These are phyloP conservation scores for Caretta caretta DNA, from an alignment of 2,113 vertebrate genomes.

Conservation along the genomic window DNA sequence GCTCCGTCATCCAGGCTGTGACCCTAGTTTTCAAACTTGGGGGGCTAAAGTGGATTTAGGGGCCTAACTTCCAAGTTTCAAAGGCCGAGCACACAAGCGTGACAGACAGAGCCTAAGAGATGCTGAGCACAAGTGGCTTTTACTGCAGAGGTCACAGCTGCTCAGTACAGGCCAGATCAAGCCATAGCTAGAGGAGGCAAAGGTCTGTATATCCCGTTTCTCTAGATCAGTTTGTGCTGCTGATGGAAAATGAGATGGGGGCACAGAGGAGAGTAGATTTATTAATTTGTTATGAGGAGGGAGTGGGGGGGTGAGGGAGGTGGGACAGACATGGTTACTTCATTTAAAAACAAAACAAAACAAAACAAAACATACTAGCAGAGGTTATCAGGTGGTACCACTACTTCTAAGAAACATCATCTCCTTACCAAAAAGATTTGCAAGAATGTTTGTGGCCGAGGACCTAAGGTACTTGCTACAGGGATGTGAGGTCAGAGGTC, in stretches of 20 bases:
- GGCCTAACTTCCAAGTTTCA: background rate
- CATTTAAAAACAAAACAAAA: background rate
- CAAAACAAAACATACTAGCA: constrained; percentile 46
- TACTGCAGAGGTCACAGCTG: background rate
- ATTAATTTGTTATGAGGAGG: constrained; percentile 55
- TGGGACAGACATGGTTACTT: constrained; percentile 6
- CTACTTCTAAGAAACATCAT: constrained; percentile 70
- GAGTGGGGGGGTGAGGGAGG: background rate
- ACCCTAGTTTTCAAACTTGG: background rate
- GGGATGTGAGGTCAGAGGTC: constrained; percentile 89
- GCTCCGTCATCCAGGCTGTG: background rate
- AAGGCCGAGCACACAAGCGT: rapidly evolving
- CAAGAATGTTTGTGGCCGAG: constrained; percentile 82
- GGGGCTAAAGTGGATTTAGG: background rate
- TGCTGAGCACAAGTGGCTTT: background rate
- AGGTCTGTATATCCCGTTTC: background rate
- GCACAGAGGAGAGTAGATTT: background rate
- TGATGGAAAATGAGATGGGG: constrained; percentile 36
- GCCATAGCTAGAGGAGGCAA: background rate
- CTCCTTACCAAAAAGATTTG: constrained; percentile 86
- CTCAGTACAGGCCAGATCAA: background rate
- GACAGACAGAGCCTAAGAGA: background rate
- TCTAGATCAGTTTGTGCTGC: background rate
- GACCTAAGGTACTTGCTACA: constrained; percentile 85
- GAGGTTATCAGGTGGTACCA: constrained; percentile 50